Evolutionary conservation across 1,140 invertebrate genomes (phyloP).

Genomic region (Euura lappo): DNA sequence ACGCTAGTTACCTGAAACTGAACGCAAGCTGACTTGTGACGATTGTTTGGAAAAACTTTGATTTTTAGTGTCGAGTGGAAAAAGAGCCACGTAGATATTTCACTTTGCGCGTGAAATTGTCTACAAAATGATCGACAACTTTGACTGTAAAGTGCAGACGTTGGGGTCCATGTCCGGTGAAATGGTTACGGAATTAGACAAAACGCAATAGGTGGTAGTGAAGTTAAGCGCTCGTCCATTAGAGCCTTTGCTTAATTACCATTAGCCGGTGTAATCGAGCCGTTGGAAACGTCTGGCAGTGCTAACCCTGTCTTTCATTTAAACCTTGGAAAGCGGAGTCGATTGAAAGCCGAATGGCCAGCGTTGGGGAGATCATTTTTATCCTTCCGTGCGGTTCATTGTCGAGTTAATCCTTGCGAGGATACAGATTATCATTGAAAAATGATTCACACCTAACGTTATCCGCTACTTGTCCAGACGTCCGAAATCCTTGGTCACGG

Average conservation of each 20-base stretch:
- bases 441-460: too few species aligned
- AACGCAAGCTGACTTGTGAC: too few species aligned
- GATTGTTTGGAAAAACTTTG: too few species aligned
- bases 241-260: slow-evolving; percentile 8
- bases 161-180: not conserved
- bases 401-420: too few species aligned
- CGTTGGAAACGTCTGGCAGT: slow-evolving; percentile 6
- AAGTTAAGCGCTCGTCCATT: not conserved
- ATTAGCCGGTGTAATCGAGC: slow-evolving; percentile 11
- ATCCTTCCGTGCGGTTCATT: not conserved
- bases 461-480: too few species aligned
- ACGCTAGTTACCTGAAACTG: not conserved
- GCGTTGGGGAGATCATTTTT: not conserved
- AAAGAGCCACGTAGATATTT: too few species aligned
- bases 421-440: too few species aligned
- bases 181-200: not conserved
- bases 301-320: slow-evolving; percentile 5
- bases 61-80: too few species aligned
- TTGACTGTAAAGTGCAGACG: too few species aligned
- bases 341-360: not conserved
- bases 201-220: not conserved
- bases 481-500: too few species aligned
- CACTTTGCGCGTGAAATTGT: too few species aligned
- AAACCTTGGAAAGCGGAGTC: not conserved
- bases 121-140: too few species aligned